Conservation (phyloP, 1,140 invertebrate genomes). For the Grapholita molesta region DNA sequence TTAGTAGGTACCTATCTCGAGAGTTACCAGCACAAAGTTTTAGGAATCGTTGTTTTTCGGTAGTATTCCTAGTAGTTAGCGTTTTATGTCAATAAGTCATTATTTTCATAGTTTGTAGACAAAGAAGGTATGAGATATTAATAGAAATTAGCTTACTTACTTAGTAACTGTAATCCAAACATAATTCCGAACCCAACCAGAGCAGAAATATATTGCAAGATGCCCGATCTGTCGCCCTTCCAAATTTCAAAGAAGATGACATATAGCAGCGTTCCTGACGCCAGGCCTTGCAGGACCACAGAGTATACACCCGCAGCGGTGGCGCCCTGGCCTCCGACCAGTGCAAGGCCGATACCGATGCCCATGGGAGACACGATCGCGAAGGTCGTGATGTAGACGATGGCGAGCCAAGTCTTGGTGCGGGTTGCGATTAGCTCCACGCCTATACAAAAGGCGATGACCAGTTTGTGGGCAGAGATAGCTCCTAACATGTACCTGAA, state of each 20-base stretch:
- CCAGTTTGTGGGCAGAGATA: slow-evolving; percentile 92
- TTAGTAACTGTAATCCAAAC: slow-evolving; percentile 85
- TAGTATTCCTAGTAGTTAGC: no score
- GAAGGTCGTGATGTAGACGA: slow-evolving; percentile 87
- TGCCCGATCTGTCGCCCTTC: slow-evolving; percentile 85
- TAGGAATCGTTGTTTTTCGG: no score
- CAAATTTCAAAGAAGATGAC: slow-evolving; percentile 96
- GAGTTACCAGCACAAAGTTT: no score
- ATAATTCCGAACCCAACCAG: slow-evolving; percentile 87
- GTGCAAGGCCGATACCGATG: slow-evolving; percentile 84
- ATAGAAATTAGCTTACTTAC: no score
- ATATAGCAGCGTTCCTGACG: slow-evolving; percentile 92
- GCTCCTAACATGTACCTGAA: slow-evolving; percentile 88
- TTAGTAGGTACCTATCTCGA: no score
- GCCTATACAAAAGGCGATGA: slow-evolving; percentile 93
- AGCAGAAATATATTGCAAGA: slow-evolving; percentile 85
- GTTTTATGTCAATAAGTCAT: no score
- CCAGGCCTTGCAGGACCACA: slow-evolving; percentile 89
- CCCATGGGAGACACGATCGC: slow-evolving; percentile 89
- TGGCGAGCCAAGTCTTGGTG: slow-evolving; percentile 80
- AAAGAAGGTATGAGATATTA: no score
- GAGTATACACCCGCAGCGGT: slow-evolving; percentile 80
- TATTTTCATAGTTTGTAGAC: no score
- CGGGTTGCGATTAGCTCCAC: slow-evolving; percentile 85
- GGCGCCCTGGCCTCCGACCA: slow-evolving; percentile 76